Percentiles rank a stretch among this genome's conserved stretches.
These are phyloP conservation scores for Polydrusus tereticollis DNA, from an alignment of 2,888 invertebrate species.

Conservation along the genomic window DNA sequence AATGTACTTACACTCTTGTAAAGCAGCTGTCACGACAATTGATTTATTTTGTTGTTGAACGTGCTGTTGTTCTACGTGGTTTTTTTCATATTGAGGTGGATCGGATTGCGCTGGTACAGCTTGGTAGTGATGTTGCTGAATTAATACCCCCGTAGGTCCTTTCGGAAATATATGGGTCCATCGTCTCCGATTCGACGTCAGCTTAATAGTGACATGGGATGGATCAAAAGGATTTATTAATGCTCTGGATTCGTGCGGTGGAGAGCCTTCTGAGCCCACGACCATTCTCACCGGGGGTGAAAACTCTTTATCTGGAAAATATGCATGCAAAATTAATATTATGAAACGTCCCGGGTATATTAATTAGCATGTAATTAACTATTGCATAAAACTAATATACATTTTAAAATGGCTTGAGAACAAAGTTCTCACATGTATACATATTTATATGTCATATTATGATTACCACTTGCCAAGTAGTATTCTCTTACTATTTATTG, in stretches of 20 bases:
- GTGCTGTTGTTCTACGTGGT: neutral
- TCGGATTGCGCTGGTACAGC: conserved; percentile 76
- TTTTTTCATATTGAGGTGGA: neutral
- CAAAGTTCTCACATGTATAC: too few relatives aligned
- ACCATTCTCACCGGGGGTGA: conserved; percentile 71
- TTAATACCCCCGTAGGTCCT: conserved; percentile 89
- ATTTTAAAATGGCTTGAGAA: too few relatives aligned
- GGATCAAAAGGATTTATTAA: conserved; percentile 99
- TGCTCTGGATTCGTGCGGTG: conserved; percentile 80
- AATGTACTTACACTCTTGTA: conserved; percentile 69
- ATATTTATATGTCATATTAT: too few relatives aligned
- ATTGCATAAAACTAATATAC: too few relatives aligned
- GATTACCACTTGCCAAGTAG: too few relatives aligned
- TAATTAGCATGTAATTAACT: too few relatives aligned
- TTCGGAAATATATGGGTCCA: conserved; percentile 99
- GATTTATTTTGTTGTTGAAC: conserved; percentile 41
- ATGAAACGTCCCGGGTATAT: too few relatives aligned
- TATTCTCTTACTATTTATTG: too few relatives aligned
- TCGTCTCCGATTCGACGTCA: conserved; percentile 93
- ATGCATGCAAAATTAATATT: too few relatives aligned
- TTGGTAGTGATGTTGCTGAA: conserved; percentile 95
- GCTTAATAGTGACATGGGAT: conserved; percentile 94
- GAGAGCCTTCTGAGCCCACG: conserved; percentile 72
- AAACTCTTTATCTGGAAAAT: conserved; percentile 68
- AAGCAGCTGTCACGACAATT: conserved; percentile 64